These are phyloP conservation scores for Limosa lapponica DNA, from an alignment of 2,797 vertebrate genomes.

Conservation along the genomic window DNA sequence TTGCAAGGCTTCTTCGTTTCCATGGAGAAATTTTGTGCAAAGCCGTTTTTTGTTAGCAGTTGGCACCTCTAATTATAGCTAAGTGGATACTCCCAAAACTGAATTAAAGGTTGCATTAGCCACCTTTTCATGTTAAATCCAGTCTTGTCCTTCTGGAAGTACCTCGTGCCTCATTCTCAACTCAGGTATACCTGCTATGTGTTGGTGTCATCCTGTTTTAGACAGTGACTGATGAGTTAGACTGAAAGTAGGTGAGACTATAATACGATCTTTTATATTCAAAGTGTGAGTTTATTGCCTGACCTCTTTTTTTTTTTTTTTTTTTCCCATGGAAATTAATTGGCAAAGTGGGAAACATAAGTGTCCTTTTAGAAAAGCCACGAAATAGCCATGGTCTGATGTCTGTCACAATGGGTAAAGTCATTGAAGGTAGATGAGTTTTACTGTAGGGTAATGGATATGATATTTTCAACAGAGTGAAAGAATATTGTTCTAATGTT, in stretches of 20 bases:
- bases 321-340: neutral
- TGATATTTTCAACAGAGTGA: neutral
- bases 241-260: neutral
- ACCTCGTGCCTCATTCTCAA: neutral
- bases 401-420: neutral
- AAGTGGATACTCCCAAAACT: constrained; percentile 15
- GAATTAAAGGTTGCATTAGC: constrained; percentile 38
- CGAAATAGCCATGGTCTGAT: neutral
- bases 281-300: neutral
- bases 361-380: neutral
- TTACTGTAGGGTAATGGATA: neutral
- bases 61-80: constrained; percentile 38
- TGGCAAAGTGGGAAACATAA: neutral
- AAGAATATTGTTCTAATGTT: neutral
- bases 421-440: neutral
- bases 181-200: neutral
- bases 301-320: neutral
- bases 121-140: constrained; percentile 24
- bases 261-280: neutral
- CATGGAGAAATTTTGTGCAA: constrained; percentile 48
- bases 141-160: constrained; percentile 13
- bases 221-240: neutral
- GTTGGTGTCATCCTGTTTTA: neutral
- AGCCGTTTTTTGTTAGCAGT: constrained; percentile 9
- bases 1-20: constrained; percentile 22